Conservation (phyloP, 2,888 invertebrate genomes). For the Aspidiotus rigidus region DNA sequence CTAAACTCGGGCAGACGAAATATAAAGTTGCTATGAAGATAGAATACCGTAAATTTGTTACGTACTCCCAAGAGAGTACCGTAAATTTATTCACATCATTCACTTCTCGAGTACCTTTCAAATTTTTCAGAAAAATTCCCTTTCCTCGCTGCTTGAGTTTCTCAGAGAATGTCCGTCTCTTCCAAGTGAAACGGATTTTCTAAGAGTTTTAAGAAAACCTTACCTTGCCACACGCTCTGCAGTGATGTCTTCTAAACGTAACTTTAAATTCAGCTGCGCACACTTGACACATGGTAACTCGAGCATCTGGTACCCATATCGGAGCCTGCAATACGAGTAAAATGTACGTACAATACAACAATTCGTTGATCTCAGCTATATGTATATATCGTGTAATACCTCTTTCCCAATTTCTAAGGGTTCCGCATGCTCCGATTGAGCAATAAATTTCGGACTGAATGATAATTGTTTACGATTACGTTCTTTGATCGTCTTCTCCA, state of each 20-base stretch:
- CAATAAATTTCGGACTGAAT: constrained; percentile 37
- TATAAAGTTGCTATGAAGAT: too few species aligned
- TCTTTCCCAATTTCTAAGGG: constrained; percentile 42
- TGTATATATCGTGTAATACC: constrained; percentile 37
- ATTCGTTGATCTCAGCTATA: background rate
- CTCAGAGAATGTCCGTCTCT: too few species aligned
- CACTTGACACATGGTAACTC: constrained; percentile 56
- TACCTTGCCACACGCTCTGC: constrained; percentile 58
- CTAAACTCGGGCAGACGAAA: background rate
- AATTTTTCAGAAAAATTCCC: too few species aligned
- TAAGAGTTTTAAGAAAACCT: constrained; percentile 32
- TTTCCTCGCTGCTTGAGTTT: too few species aligned
- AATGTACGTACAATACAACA: constrained; percentile 8
- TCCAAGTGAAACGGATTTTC: too few species aligned
- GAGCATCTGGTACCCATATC: constrained; percentile 51
- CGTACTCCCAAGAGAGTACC: too few species aligned
- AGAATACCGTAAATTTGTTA: too few species aligned
- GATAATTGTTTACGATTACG: constrained; percentile 44
- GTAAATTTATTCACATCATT: too few species aligned
- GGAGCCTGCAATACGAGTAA: constrained; percentile 44
- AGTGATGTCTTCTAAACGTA: constrained; percentile 57
- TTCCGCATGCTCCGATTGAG: constrained; percentile 35
- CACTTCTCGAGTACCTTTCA: too few species aligned
- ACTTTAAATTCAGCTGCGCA: constrained; percentile 56
- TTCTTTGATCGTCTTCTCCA: constrained; percentile 46